Base-by-base conservation (phyloP, 2,797 vertebrate species). In the Notolepis coatsorum region DNA sequence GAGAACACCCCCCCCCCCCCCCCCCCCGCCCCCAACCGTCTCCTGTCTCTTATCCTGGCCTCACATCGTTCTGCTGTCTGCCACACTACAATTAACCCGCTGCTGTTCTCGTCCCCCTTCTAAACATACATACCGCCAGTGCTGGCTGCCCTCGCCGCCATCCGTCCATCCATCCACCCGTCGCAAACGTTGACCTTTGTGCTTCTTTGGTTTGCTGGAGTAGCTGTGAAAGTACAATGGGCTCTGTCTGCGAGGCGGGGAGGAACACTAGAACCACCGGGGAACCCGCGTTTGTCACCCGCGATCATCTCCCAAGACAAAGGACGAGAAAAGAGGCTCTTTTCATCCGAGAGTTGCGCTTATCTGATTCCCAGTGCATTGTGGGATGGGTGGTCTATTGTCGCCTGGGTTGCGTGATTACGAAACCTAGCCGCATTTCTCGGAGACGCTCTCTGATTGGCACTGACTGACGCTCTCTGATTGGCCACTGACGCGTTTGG, bases 1-100 rank as follows among this genome's bases (percentile, higher is more conserved):
- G 59, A 59, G 52, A 37, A 3, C 33, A 10, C 47, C 45, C 45
- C 20, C 27, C 13, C 9, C 49, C 23, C 52, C 46, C 41, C 41
- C 43, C 5, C 15, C 38, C 28, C 28, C 21, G 18, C 46, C 35
- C 20, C n/a, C n/a, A n/a, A n/a, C n/a, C 12, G 38, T 42, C 47
- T 68, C n/a, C 59, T 52, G 18, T 46, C 30, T 75, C 38, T 65
- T 74, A 65, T 71, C 62, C 10, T 18, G 13, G 15, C 15, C 41
- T 17, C 3, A 9, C 37, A 75, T 81, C 70, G 73, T 81, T 87
- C 59, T 17, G 64, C 78, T 66, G 89, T 89, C 89, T 92, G 80
- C 73, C 54, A 24, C 60, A 72, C 51, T 9, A 89, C 86, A 91
- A 87, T 71, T 13, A 15, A 25, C 78, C 71, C 5, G 25, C 66